Conservation (phyloP, 2,888 invertebrate species). For the Hirtodrosophila alboralis region DNA sequence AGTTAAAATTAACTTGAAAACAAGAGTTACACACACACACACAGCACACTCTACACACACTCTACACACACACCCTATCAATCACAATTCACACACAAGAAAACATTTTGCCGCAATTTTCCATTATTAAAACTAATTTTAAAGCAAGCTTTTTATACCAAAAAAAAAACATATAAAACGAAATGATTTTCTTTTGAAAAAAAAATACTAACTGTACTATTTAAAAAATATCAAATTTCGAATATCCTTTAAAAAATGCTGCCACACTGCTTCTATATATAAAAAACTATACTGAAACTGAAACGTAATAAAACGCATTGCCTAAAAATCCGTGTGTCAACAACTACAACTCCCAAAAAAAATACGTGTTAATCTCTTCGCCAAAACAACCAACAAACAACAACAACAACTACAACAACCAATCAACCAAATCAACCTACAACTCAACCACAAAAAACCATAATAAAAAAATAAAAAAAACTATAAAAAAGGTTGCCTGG, state of each 20-base stretch:
- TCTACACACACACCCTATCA: constrained; percentile 27
- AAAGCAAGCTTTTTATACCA: constrained; percentile 52
- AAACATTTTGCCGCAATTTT: constrained; percentile 72
- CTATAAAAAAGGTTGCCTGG: constrained; percentile 85
- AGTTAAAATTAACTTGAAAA: constrained; percentile 28
- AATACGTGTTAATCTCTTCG: constrained; percentile 84
- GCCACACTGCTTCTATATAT: too few relatives aligned
- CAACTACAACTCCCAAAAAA: constrained; percentile 76
- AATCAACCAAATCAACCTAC: constrained; percentile 24
- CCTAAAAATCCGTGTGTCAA: constrained; percentile 78
- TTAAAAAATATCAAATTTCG: constrained; percentile 57
- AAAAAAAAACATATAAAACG: too few relatives aligned
- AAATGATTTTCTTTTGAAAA: constrained; percentile 53
- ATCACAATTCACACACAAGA: constrained; percentile 32
- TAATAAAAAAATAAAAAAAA: constrained; percentile 75
- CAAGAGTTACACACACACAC: constrained; percentile 33
- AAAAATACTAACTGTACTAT: constrained; percentile 66
- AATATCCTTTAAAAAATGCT: constrained; percentile 65
- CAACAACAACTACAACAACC: constrained; percentile 60
- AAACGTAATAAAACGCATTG: constrained; percentile 54
- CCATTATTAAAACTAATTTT: constrained; percentile 56
- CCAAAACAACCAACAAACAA: constrained; percentile 59
- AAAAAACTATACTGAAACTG: constrained; percentile 74
- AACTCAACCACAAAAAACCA: constrained; percentile 69
- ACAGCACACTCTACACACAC: constrained; percentile 20